Base-by-base conservation (phyloP, 2,797 vertebrate species). In the Babyrousa celebensis region DNA sequence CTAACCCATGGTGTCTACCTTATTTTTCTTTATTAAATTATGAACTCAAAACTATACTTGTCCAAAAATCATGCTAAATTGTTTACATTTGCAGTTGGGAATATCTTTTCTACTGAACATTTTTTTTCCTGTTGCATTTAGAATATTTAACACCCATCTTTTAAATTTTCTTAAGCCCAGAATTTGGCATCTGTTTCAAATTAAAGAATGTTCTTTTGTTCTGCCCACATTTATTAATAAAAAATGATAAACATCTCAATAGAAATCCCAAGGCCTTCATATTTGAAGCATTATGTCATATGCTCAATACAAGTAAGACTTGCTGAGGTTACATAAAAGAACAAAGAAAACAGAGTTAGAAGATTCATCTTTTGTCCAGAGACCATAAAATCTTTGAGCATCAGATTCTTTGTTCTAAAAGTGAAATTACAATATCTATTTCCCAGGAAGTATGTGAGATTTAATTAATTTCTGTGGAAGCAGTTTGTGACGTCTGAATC, bases 161-260 rank as follows among this genome's bases (percentile, higher is more conserved):
- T 40, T 68, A 67, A 91, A 92, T 74, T n/a, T 74, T 40, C 27
- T 84, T 63, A 85, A 11, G 1, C 15, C 11, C 4, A 82, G 3
- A 92, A 2, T 68, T 92, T 95, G 36, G 12, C 17, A 97, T 82
- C 11, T 54, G 1, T 48, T 96, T 91, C 12, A 79, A 65, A 58
- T 79, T 78, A 23, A 95, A 80, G 7, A 84, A 87, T 88, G 0
- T 58, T 71, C 6, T 74, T 88, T 89, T 48, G 17, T n/a, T 48
- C 27, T 70, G 54, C 29, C 89, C 36, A 65, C n/a, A 60, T 68
- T 95, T 83, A 74, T 74, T 94, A 94, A 16, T 74, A 85, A 29
- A 71, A 75, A 29, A 2, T 91, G 17, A 79, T 77, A 83, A 68
- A 29, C 6, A 87, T 84, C 23, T 77, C 90, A 95, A 70, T 79